phyloP scores from a whole-genome alignment of 2,888 invertebrate genomes.

The Hirtodrosophila alboralis region DNA sequence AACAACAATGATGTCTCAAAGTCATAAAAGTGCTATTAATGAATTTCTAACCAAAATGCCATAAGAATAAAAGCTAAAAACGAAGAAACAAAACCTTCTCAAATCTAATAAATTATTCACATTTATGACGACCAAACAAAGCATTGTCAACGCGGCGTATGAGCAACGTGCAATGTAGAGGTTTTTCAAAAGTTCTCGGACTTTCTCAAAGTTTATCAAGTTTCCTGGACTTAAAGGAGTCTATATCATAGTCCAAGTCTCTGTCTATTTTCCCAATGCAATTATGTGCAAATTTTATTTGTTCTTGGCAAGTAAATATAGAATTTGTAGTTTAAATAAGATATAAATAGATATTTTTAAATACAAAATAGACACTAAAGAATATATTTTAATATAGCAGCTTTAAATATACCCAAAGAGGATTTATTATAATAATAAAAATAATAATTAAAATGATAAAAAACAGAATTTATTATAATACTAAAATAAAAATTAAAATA shows the following conservation, averaged over 20 bases:
- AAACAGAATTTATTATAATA: no score
- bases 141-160: conserved; percentile 55
- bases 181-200: no score
- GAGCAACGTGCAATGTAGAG: conserved; percentile 38
- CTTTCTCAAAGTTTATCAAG: no score
- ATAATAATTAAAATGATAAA: no score
- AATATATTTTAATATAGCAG: no score
- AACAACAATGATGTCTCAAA: conserved; percentile 54
- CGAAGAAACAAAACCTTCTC: conserved; percentile 53
- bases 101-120: conserved; percentile 80
- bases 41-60: conserved; percentile 72
- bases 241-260: neutral
- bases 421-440: no score
- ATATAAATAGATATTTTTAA: no score
- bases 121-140: conserved; percentile 54
- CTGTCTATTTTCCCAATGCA: conserved; percentile 72
- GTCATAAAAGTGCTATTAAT: conserved; percentile 79
- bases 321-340: no score
- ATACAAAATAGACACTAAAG: no score
- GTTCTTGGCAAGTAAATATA: no score
- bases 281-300: conserved; percentile 73
- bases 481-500: no score
- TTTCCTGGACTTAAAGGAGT: neutral
- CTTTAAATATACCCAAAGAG: no score
- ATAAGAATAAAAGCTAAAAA: conserved; percentile 36